phyloP scores from a whole-genome alignment of 2,113 vertebrate species.

The Poeciliopsis retropinna region DNA sequence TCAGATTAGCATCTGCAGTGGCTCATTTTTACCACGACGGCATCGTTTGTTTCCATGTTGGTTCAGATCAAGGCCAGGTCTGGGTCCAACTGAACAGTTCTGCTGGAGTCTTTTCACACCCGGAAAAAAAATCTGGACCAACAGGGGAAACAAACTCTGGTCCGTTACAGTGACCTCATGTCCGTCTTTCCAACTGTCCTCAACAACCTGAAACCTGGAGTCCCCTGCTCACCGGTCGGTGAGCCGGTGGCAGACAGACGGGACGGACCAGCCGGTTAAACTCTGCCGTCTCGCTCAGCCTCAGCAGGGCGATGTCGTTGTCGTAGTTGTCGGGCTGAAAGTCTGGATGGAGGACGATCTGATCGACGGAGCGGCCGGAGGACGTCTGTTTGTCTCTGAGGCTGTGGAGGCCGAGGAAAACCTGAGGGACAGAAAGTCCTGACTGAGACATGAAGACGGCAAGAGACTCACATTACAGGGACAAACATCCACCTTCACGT shows the following conservation, averaged over 20 bases:
- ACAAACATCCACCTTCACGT: conserved; percentile 76
- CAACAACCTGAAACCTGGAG: background rate
- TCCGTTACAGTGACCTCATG: no score
- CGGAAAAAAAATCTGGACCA: no score
- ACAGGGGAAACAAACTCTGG: no score
- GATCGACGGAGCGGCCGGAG: conserved; percentile 81
- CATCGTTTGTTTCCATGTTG: no score
- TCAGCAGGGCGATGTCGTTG: conserved; percentile 93
- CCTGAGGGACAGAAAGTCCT: conserved; percentile 43
- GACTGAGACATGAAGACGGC: background rate
- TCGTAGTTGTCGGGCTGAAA: conserved; percentile 94
- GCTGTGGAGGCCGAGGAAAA: conserved; percentile 87
- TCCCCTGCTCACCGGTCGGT: conserved; percentile 45
- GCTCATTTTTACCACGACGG: no score
- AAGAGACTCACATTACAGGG: no score
- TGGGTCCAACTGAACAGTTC: no score
- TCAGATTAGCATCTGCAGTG: no score
- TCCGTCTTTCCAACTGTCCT: no score
- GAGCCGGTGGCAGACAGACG: conserved; percentile 86
- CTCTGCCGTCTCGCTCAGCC: conserved; percentile 81
- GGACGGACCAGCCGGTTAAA: conserved; percentile 83
- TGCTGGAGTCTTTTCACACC: no score
- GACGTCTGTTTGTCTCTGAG: conserved; percentile 81
- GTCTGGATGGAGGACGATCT: conserved; percentile 87
- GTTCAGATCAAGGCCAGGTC: no score